Percentiles rank a stretch among this genome's conserved stretches.
Evolutionary conservation across 2,888 invertebrate genomes (phyloP).

Genomic region (Plebejus argus): DNA sequence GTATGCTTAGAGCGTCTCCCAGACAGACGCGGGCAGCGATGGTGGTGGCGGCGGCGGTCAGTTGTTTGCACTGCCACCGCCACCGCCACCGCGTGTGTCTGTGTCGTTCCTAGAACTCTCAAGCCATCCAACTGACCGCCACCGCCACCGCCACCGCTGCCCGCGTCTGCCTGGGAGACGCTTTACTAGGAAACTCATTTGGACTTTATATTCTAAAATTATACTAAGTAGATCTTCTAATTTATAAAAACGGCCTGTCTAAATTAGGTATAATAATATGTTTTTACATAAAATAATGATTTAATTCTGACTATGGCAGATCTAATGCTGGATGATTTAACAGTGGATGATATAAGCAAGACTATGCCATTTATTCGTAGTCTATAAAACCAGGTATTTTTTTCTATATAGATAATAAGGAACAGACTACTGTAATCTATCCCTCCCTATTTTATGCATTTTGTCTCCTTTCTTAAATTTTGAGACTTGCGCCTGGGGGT

Average conservation of each 20-base stretch:
- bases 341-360: constrained; percentile 73
- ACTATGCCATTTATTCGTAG: constrained; percentile 76
- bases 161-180: no score
- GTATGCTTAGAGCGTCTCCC: no score
- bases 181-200: no score
- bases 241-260: neutral
- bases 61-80: no score
- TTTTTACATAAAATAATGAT: constrained; percentile 41
- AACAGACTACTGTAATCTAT: constrained; percentile 24
- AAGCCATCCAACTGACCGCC: no score
- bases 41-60: no score
- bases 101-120: no score
- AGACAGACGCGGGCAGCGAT: no score
- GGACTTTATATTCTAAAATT: neutral
- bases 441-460: constrained; percentile 23
- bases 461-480: constrained; percentile 7
- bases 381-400: constrained; percentile 72
- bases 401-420: constrained; percentile 47
- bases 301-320: constrained; percentile 63
- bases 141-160: no score
- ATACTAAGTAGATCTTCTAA: neutral
- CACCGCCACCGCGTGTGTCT: no score
- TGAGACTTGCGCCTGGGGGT: constrained; percentile 11
- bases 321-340: constrained; percentile 76
- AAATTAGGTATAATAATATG: constrained; percentile 25